Base-by-base conservation (phyloP, 2,797 vertebrate species). In the Gymnothorax reevesii region DNA sequence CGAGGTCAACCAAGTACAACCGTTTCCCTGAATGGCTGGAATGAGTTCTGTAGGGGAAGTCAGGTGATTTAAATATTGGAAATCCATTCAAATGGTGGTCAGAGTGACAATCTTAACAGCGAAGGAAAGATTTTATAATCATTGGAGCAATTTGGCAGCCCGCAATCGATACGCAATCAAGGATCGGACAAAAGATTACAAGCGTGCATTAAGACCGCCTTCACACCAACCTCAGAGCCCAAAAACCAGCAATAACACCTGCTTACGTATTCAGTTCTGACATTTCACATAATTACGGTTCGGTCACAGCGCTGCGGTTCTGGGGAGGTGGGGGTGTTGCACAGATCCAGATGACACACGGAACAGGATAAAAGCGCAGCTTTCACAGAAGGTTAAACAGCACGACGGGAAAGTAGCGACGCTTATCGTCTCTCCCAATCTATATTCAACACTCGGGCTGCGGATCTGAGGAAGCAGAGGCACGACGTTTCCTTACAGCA, bases 181-280 rank as follows among this genome's bases (percentile, higher is more conserved):
- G 80, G 27, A 69, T 66, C 71, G 69, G 57, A 83, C 64, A 77
- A 90, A 84, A 90, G 84, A 79, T 54, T 10, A 27, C 4, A 82
- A 85, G 80, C 87, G 77, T 84, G 79, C 80, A 88, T 42, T 80
- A 90, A 80, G 86, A 86, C 88, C 33, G 90, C 85, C 83, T 83
- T 52, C 25, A 85, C 85, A 86, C 66, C 52, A 89, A 2, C 84
- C 15, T 88, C 55, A 83, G 66, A 82, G 33, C 71, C 83, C 87
- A 84, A 90, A 89, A 91, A 84, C 84, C 88, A 87, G 84, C 83
- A 86, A 86, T 27, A 85, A 13, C 25, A 10, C 71, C 2, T 85
- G 88, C 88, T 90, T 90, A 93, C 89, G 71, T 60, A 94, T 93
- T 92, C 92, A 87, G 85, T 80, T 27, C 75, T 94, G 91, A 92